Base-by-base conservation (phyloP, 1,140 invertebrate genomes). In the Drosophila serrata region DNA sequence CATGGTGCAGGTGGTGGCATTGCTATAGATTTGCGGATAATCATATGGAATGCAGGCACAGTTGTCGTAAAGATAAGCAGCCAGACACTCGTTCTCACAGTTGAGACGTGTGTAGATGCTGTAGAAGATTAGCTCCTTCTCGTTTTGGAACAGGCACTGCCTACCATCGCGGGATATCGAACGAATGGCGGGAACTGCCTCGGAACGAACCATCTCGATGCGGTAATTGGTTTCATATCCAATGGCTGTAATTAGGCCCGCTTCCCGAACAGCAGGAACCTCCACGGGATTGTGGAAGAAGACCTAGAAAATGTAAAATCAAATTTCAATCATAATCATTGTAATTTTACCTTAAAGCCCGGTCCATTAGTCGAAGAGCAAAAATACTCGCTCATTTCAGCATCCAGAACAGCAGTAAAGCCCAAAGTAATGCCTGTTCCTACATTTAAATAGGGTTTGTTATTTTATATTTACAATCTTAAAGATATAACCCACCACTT, bases 281-380 rank as follows among this genome's bases (percentile, higher is more conserved):
- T 97, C 96, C 2, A 95, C 94, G 0, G 96, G 96, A 91, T 95
- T 96, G 59, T 96, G 95, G 3, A 97, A 93, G 11, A 95, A 76
- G 1, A 93, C 56, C 90, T 92, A 13, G 5, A 46, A 55, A 29
- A 24, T 37, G n/a, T n/a, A n/a, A n/a, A n/a, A n/a, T n/a, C n/a
- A n/a, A n/a, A n/a, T n/a, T n/a, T n/a, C n/a, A n/a, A n/a, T n/a
- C n/a, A n/a, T n/a, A n/a, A n/a, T n/a, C n/a, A n/a, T 46, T 29
- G 15, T 3, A 5, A 17, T 11, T 5, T 11, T 5, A 96, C 96
- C 93, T 97, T 96, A 80, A 97, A 97, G 6, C 96, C 96, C n/a
- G 94, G 93, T 72, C 96, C 96, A 75, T 95, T 95, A 0, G 96
- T 96, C 0, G 96, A 96, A 4, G 96, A 96, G 70, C 96, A 97